Evolutionary conservation across 2,888 invertebrate genomes (phyloP).

Genomic region (Itoplectis maculator): DNA sequence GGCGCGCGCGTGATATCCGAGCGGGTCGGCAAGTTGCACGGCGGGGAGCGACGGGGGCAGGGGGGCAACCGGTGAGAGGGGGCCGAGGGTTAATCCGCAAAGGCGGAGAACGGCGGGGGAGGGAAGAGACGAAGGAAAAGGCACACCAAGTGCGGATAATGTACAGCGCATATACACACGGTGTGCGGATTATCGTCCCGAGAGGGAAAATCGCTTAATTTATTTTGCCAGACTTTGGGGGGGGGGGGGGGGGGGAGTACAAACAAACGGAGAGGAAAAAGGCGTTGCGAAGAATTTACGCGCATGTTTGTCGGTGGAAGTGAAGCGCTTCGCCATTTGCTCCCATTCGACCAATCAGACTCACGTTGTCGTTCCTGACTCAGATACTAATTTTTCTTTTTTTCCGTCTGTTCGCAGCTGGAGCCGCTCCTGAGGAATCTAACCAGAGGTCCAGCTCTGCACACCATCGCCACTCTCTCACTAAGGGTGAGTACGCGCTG

Average conservation of each 20-base stretch:
- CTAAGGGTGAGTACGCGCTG: slow-evolving; percentile 81
- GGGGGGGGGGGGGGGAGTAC: no score
- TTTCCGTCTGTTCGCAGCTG: slow-evolving; percentile 82
- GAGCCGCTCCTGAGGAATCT: slow-evolving; percentile 85
- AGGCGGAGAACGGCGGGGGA: background rate
- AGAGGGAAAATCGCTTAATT: slow-evolving; percentile 3
- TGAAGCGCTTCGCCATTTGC: background rate
- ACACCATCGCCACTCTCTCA: slow-evolving; percentile 84
- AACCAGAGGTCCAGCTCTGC: slow-evolving; percentile 84
- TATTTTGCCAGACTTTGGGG: background rate
- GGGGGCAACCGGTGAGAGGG: no score
- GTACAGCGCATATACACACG: no score
- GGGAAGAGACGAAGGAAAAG: no score
- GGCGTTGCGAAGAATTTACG: background rate
- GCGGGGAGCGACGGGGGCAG: background rate
- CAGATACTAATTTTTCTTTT: slow-evolving; percentile 5
- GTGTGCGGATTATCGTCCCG: slow-evolving; percentile 6
- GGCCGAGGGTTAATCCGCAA: background rate
- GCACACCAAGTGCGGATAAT: slow-evolving; percentile 9
- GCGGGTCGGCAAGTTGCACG: background rate
- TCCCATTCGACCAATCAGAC: background rate
- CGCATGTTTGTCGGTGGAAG: background rate
- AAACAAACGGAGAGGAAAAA: background rate
- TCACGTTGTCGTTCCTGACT: background rate
- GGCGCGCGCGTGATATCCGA: background rate